A percentile compares a stretch with the other conserved stretches of the same genome.
These are phyloP conservation scores for Ooceraea biroi DNA, from an alignment of 1,140 invertebrate species.

Conservation along the genomic window DNA sequence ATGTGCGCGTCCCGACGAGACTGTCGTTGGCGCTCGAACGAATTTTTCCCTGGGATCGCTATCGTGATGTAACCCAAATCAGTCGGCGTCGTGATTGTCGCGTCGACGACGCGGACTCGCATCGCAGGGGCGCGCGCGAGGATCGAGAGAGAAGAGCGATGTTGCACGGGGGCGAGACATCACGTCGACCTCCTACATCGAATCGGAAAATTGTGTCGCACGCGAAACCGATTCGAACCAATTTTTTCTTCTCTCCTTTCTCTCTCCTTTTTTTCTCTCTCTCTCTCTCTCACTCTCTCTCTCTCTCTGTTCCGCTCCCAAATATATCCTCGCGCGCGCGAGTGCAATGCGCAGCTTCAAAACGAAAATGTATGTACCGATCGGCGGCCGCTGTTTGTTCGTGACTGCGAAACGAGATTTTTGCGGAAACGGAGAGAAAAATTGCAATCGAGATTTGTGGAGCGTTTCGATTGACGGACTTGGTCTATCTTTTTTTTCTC, in stretches of 20 bases:
- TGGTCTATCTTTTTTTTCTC: conserved; percentile 6
- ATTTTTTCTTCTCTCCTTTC: conserved; percentile 33
- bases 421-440: conserved; percentile 57
- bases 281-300: neutral
- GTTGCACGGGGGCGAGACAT: conserved; percentile 66
- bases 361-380: conserved; percentile 66
- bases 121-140: conserved; percentile 28
- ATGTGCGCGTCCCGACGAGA: conserved; percentile 36
- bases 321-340: conserved; percentile 29
- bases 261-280: too few species aligned
- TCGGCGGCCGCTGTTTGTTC: conserved; percentile 53
- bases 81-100: conserved; percentile 57
- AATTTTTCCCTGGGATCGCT: conserved; percentile 25
- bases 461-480: conserved; percentile 62
- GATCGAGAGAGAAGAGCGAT: conserved; percentile 10
- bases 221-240: conserved; percentile 69
- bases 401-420: conserved; percentile 64
- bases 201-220: conserved; percentile 68
- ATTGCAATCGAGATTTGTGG: conserved; percentile 68
- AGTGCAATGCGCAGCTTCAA: conserved; percentile 20
- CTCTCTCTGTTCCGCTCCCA: conserved; percentile 20
- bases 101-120: conserved; percentile 48
- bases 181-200: conserved; percentile 70
- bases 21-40: neutral
- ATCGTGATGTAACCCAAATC: conserved; percentile 67